A percentile compares a stretch with the other conserved stretches of the same genome.
These are phyloP conservation scores for Ceryle rudis DNA, from an alignment of 2,797 vertebrate genomes.

Conservation along the genomic window DNA sequence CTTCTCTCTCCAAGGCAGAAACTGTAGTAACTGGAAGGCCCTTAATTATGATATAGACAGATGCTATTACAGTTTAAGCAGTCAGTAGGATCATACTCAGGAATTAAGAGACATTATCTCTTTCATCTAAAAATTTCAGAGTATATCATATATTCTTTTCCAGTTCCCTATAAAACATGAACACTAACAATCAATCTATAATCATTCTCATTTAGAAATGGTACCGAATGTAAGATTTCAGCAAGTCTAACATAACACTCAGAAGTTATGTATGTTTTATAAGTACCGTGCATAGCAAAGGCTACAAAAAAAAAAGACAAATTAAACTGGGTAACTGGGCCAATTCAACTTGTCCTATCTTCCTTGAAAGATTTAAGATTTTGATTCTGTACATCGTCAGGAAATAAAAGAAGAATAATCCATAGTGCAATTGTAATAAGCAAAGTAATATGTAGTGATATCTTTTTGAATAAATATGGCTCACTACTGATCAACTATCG, in stretches of 20 bases:
- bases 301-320: constrained; percentile 65
- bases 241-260: constrained; percentile 64
- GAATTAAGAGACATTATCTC: constrained; percentile 20
- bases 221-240: constrained; percentile 66
- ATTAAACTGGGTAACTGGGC: constrained; percentile 68
- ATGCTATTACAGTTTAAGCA: constrained; percentile 34
- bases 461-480: constrained; percentile 76
- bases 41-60: constrained; percentile 32
- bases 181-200: constrained; percentile 62
- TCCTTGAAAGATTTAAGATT: constrained; percentile 70
- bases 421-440: constrained; percentile 80
- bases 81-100: constrained; percentile 33
- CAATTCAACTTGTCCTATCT: constrained; percentile 74
- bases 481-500: constrained; percentile 71
- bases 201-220: constrained; percentile 55
- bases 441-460: constrained; percentile 72
- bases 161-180: constrained; percentile 71
- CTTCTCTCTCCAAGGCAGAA: constrained; percentile 14
- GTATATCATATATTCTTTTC: constrained; percentile 54
- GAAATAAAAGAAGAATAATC: constrained; percentile 72
- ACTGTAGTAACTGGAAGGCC: constrained; percentile 31
- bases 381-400: constrained; percentile 76
- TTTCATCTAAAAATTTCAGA: constrained; percentile 55
- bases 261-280: constrained; percentile 62
- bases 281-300: constrained; percentile 78